phyloP scores from a whole-genome alignment of 2,888 invertebrate species.

The Ctenicera cuprea region DNA sequence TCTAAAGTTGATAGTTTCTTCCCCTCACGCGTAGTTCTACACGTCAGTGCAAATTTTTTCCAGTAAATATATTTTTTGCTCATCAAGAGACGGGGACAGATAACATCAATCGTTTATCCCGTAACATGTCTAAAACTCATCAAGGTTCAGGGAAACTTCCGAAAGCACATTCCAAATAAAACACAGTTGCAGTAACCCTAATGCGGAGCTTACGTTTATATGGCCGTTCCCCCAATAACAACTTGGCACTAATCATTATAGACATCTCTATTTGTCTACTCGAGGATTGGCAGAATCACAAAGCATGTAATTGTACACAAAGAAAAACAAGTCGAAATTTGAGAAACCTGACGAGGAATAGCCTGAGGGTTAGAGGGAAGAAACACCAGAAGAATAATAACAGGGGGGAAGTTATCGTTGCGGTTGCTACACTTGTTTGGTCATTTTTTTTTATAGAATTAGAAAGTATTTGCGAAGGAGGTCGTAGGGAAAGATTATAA shows the following conservation, averaged over 20 bases:
- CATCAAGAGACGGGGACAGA: constrained; percentile 30
- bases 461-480: too few species aligned
- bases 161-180: constrained; percentile 30
- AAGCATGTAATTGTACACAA: constrained; percentile 28
- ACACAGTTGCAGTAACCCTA: constrained; percentile 31
- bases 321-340: constrained; percentile 23
- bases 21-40: not conserved
- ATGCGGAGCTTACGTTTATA: constrained; percentile 26
- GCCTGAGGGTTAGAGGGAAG: not conserved
- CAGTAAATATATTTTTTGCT: constrained; percentile 34
- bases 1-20: constrained; percentile 11
- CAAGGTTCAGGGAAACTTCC: constrained; percentile 26
- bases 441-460: not conserved
- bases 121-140: constrained; percentile 35
- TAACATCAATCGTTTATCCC: constrained; percentile 34
- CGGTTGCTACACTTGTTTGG: not conserved
- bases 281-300: constrained; percentile 20
- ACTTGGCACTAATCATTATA: constrained; percentile 56
- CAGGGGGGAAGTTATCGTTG: not conserved
- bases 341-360: not conserved
- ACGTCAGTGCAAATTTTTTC: constrained; percentile 21
- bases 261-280: constrained; percentile 56
- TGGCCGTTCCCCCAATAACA: constrained; percentile 37
- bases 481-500: too few species aligned
- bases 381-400: not conserved